Evolutionary conservation across 2,888 invertebrate genomes (phyloP), one percentile per base, ranked within the genome.

Genomic region (Drosophila kokeensis): DNA sequence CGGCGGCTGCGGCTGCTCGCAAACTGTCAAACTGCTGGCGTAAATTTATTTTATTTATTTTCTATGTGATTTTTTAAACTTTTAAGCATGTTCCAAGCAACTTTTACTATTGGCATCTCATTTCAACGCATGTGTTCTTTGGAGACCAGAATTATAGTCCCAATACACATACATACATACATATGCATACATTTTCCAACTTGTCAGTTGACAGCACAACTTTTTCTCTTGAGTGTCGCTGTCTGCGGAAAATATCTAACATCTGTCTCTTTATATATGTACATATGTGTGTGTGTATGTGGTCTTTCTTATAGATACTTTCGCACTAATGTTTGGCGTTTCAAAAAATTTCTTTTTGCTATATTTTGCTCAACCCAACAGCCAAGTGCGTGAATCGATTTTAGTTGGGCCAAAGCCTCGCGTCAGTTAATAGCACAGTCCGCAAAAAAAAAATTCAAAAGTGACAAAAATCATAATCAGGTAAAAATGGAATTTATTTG

Each of bases 371-470:
- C 73, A 78, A 85, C 69, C 74, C 82, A 68, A 65, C 67, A 54
- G 53, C 64, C 75, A 69, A 79, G 84, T 81, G 84, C 82, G 82
- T 84, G 70, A 71, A 83, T 69, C 57, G 70, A 69, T 73, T 90
- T 90, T 83, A 90, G 90, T 90, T 80, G 87, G 91, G 90, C 90
- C 86, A 87, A 86, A 90, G 87, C 86, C 90, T 90, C 84, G 81
- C 81, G 79, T 52, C 90, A 90, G 91, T 87, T 77, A 90, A 83
- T 87, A 90, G 79, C 89, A 74, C 71, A 80, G 64, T 81, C 81
- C 81, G 77, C 72, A 71, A 54, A 57, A 57, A 57, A 57, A 57
- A 52, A 62, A 54, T 52, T 49, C 32, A 29, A 61, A 55, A 66
- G 36, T 30, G 50, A 58, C 55, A 38, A 21, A 53, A 38, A 50